Conservation (phyloP, 2,113 vertebrate genomes). For the Salvelinus namaycush region DNA sequence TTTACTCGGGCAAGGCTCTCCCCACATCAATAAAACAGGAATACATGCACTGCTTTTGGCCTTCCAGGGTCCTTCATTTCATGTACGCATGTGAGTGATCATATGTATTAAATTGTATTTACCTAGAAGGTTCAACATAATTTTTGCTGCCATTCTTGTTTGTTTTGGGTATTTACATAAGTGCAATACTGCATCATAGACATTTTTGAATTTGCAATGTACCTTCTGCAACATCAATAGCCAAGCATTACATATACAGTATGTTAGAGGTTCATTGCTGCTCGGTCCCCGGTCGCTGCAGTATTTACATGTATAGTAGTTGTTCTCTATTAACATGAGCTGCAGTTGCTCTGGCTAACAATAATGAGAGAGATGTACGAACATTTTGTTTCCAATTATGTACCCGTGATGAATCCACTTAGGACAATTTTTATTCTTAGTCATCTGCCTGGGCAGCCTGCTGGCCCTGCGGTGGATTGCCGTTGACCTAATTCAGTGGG, state of each 20-base stretch:
- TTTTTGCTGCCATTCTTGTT: constrained; percentile 68
- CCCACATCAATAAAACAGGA: constrained; percentile 81
- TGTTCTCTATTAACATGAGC: constrained; percentile 48
- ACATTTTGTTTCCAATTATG: constrained; percentile 43
- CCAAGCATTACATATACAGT: background rate
- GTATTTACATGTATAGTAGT: constrained; percentile 47
- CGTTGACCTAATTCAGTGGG: constrained; percentile 56
- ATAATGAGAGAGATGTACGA: constrained; percentile 46
- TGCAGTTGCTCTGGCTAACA: constrained; percentile 49
- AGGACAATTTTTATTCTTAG: constrained; percentile 65
- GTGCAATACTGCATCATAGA: constrained; percentile 51
- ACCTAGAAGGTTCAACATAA: constrained; percentile 71
- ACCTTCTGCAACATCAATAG: constrained; percentile 36
- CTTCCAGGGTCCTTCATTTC: constrained; percentile 75
- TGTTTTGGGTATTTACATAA: constrained; percentile 67
- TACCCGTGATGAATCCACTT: constrained; percentile 61
- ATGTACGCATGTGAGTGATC: constrained; percentile 70
- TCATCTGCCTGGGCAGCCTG: constrained; percentile 57
- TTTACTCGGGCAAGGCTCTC: constrained; percentile 74
- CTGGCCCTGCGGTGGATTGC: constrained; percentile 53
- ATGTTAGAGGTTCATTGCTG: background rate
- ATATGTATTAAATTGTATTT: constrained; percentile 71
- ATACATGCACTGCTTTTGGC: constrained; percentile 75
- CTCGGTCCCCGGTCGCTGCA: constrained; percentile 9
- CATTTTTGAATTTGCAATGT: constrained; percentile 20